Evolutionary conservation across 2,888 invertebrate genomes (phyloP).

Genomic region (Ptilodon capucinus): DNA sequence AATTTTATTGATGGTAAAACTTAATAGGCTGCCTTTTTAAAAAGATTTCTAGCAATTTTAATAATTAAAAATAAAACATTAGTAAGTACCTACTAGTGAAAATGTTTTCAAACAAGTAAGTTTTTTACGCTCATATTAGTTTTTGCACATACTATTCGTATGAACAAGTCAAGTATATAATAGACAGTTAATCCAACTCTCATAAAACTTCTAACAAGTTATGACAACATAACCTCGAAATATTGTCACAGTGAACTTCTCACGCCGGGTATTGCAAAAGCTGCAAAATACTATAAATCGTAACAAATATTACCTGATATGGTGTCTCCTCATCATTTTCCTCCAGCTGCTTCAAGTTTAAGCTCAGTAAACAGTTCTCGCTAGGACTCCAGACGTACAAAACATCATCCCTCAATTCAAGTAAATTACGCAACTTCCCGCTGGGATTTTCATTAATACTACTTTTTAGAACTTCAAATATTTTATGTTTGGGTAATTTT

Average conservation of each 20-base stretch:
- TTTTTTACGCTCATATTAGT: too few relatives aligned
- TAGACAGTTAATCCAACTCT: too few relatives aligned
- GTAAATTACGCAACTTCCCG: conserved; percentile 84
- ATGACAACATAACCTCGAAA: conserved; percentile 36
- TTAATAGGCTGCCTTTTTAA: too few relatives aligned
- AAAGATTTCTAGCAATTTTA: too few relatives aligned
- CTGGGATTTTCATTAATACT: conserved; percentile 75
- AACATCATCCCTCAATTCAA: conserved; percentile 85
- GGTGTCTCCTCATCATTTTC: conserved; percentile 74
- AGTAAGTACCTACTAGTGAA: too few relatives aligned
- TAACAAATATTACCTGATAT: conserved; percentile 79
- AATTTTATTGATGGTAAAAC: too few relatives aligned
- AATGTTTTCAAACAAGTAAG: too few relatives aligned
- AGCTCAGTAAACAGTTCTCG: conserved; percentile 84
- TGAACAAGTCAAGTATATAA: too few relatives aligned
- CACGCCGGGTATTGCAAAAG: conserved; percentile 9
- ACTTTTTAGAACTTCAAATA: conserved; percentile 83
- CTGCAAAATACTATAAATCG: background rate
- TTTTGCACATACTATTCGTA: too few relatives aligned
- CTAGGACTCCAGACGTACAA: conserved; percentile 86
- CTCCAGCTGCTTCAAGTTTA: conserved; percentile 81
- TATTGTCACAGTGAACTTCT: conserved; percentile 49
- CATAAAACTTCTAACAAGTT: too few relatives aligned
- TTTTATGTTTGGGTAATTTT: conserved; percentile 82
- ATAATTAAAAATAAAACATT: too few relatives aligned